phyloP scores from a whole-genome alignment of 2,888 invertebrate genomes.

The Tiliacea citrago region DNA sequence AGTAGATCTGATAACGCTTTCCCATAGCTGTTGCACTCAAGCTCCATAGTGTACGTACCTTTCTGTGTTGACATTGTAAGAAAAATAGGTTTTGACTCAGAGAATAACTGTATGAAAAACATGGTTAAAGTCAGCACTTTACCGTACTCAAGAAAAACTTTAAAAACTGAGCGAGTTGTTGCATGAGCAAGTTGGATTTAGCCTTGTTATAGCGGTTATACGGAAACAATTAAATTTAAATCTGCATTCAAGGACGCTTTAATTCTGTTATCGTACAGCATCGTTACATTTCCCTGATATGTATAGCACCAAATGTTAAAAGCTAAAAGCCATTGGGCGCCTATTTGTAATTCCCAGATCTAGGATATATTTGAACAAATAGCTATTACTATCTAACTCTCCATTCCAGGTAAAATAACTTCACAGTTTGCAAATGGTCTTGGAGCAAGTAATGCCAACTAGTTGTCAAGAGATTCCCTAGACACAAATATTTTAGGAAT shows the following conservation, averaged over 20 bases:
- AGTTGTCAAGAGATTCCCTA: slow-evolving; percentile 25
- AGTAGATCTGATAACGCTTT: slow-evolving; percentile 25
- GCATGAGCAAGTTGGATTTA: background rate
- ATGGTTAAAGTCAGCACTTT: background rate
- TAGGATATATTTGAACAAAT: slow-evolving; percentile 11
- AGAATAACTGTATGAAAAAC: slow-evolving; percentile 13
- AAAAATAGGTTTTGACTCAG: slow-evolving; percentile 39
- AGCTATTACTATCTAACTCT: slow-evolving; percentile 1
- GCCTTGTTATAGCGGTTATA: background rate
- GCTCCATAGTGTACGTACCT: slow-evolving; percentile 11
- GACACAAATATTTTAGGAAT: slow-evolving; percentile 20
- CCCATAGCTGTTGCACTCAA: slow-evolving; percentile 12
- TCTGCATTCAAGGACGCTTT: background rate
- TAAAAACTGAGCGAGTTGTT: background rate
- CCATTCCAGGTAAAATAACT: slow-evolving; percentile 34
- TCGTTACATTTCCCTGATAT: background rate
- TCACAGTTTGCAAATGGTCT: slow-evolving; percentile 27
- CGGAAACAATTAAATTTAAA: background rate
- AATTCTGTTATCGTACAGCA: background rate
- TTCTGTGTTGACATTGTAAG: slow-evolving; percentile 36
- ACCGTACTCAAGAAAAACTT: background rate
- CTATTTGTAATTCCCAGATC: slow-evolving; percentile 1
- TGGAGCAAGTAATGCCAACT: slow-evolving; percentile 23
- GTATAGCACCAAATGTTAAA: background rate
- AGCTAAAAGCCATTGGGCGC: background rate